These are phyloP conservation scores for Phyto melanocephala DNA, from an alignment of 2,888 invertebrate species.

Conservation along the genomic window DNA sequence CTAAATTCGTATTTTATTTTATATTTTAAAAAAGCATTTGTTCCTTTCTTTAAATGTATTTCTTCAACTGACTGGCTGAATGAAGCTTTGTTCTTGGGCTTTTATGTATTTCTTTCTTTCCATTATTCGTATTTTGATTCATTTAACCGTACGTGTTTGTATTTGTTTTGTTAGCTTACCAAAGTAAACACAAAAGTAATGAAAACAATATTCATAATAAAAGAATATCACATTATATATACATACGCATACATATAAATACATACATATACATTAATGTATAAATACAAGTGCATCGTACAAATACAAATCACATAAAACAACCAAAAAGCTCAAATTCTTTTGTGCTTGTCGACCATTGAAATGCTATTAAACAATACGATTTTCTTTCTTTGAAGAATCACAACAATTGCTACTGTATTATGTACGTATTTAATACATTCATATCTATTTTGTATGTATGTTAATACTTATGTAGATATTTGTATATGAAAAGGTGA, in stretches of 20 bases:
- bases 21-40: slow-evolving; percentile 50
- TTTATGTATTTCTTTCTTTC: slow-evolving; percentile 39
- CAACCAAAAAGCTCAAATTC: slow-evolving; percentile 43
- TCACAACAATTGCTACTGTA: slow-evolving; percentile 41
- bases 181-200: slow-evolving; percentile 56
- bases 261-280: not conserved
- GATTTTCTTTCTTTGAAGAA: slow-evolving; percentile 48
- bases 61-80: slow-evolving; percentile 39
- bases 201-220: slow-evolving; percentile 52
- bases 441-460: not conserved
- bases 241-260: not conserved
- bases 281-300: slow-evolving; percentile 13
- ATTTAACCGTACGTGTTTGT: slow-evolving; percentile 58
- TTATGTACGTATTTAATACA: not conserved
- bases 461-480: too few species aligned
- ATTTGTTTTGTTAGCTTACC: slow-evolving; percentile 54
- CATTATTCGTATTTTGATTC: slow-evolving; percentile 46
- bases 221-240: slow-evolving; percentile 9
- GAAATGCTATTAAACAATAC: slow-evolving; percentile 49
- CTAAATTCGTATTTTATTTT: slow-evolving; percentile 44
- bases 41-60: slow-evolving; percentile 48
- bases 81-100: slow-evolving; percentile 52
- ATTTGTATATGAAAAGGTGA: too few species aligned
- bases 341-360: slow-evolving; percentile 54
- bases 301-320: slow-evolving; percentile 23